phyloP scores from a whole-genome alignment of 2,113 vertebrate genomes.

The Pachycephala philippinensis region DNA sequence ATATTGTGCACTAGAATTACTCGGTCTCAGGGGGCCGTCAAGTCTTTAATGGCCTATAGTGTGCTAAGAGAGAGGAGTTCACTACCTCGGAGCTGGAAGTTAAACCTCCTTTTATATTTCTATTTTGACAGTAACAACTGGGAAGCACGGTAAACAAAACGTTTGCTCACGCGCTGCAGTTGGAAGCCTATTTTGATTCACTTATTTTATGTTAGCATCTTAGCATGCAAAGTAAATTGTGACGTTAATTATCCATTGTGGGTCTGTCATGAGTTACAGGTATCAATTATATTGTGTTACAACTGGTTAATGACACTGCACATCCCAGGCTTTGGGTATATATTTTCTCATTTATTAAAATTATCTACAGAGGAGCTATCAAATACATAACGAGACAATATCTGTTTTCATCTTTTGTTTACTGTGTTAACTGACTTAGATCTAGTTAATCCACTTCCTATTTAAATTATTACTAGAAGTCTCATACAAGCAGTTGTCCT shows the following conservation, averaged over 20 bases:
- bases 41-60: slow-evolving; percentile 43
- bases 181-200: slow-evolving; percentile 3
- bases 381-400: not conserved
- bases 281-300: not conserved
- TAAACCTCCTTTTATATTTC: slow-evolving; percentile 48
- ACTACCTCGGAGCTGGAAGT: slow-evolving; percentile 45
- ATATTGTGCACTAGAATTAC: slow-evolving; percentile 25
- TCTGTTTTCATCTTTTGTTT: slow-evolving; percentile 36
- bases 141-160: slow-evolving; percentile 40
- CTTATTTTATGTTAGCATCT: not conserved
- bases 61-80: slow-evolving; percentile 53
- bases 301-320: not conserved
- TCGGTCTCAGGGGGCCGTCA: slow-evolving; percentile 37
- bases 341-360: slow-evolving; percentile 60
- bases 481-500: not conserved
- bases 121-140: slow-evolving; percentile 32
- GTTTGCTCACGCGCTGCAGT: slow-evolving; percentile 3
- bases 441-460: not conserved
- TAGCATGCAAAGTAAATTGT: not conserved
- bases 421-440: slow-evolving; percentile 16
- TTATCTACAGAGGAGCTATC: slow-evolving; percentile 23
- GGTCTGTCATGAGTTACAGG: not conserved
- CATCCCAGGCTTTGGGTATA: not conserved
- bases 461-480: not conserved
- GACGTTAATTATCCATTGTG: not conserved